Base-by-base conservation (phyloP, 2,797 vertebrate species). In the Melanotaenia boesemani region DNA sequence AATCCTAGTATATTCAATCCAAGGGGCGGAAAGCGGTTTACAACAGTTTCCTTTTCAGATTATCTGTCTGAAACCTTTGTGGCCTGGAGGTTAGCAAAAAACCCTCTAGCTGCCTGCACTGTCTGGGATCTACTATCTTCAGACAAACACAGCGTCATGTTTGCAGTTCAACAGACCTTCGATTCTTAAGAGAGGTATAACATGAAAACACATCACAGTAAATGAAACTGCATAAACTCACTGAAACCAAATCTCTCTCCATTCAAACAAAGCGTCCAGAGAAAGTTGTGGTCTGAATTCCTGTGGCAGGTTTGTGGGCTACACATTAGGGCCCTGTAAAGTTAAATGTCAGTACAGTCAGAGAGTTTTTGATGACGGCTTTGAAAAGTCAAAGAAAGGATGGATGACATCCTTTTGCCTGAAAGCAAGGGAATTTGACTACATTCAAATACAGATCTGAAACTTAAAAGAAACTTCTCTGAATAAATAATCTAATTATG, bases 11-110 rank as follows among this genome's bases (percentile, higher is more conserved):
- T 57, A 76, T 82, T 63, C 73, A 83, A 75, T 87, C 70, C 70
- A 67, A 83, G 82, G 68, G 81, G 85, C 58, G 83, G 87, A 84
- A 73, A 54, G 68, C 2, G 81, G 79, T 92, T 86, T 91, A 93
- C 74, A 22, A 80, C 85, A 79, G 89, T 84, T 93, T 93, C 88
- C 92, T 89, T 89, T 92, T 85, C 69, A 92, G 89, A 94, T 91
- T 82, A 92, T 90, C 77, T 71, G 91, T 93, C 91, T 92, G 90
- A 89, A 86, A 89, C 83, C 87, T 87, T 83, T 74, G 87, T 83
- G 89, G 88, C 84, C 84, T 61, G 65, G 77, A 89, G 88, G 71
- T 83, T 80, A 69, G 73, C 74, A 80, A 30, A 76, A 77, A 79
- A 63, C 82, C 82, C 69, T 28, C 61, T 56, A 74, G 66, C 82